Evolutionary conservation across 2,113 vertebrate genomes (phyloP), one percentile per base, ranked within the genome.

Genomic region (Dunckerocampus dactyliophorus): DNA sequence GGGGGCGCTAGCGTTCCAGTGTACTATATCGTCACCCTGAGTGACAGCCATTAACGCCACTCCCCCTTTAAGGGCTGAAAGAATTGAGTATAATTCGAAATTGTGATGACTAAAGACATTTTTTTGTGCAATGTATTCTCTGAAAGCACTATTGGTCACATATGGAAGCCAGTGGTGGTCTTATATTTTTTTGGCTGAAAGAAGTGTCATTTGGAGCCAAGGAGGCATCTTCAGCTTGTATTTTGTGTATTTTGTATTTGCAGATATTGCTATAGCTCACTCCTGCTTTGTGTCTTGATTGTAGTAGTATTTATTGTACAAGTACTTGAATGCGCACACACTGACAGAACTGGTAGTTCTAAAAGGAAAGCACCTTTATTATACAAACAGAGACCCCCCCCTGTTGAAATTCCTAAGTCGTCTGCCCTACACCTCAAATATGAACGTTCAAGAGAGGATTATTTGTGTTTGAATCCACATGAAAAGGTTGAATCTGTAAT

Each of bases 401-500:
- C 48, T 47, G 39, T 49, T 63, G 45, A 79, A 75, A 62, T 81
- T 79, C 74, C 78, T 57, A 51, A 65, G 59, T 52, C 63, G 47
- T 56, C 76, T 77, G 71, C 65, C 69, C 64, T 69, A 71, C 73
- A 65, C 77, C 72, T 61, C 70, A 83, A 87, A 85, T 79, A 82
- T 66, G 76, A 75, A 69, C 49, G 55, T 59, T 80, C 72, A 69
- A 19, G n/a, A 75, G 67, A 17, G 17, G 62, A 69, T 76, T 78
- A 71, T 83, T 87, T 88, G 76, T 69, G 72, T 87, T 76, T 65
- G 77, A 83, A 74, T 84, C 67, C 65, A 64, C 66, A 71, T 1
- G 49, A 74, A 62, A 67, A 63, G 43, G 49, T 72, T 67, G 47
- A 63, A 48, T 48, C 52, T 60, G 39, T 48, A 57, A 54, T 17